These are phyloP conservation scores for Drosophila grimshawi DNA, from an alignment of 1,140 invertebrate genomes.

Conservation along the genomic window DNA sequence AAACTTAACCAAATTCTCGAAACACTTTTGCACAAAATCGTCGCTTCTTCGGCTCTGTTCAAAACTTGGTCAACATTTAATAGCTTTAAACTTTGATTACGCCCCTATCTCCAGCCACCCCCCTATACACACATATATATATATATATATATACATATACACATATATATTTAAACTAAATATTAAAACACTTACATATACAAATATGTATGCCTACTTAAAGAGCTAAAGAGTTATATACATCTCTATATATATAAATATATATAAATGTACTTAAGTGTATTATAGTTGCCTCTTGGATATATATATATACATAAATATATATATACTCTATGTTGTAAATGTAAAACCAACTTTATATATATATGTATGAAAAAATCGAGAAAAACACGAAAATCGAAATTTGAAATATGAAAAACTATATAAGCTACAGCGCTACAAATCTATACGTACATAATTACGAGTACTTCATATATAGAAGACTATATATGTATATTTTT, in stretches of 20 bases:
- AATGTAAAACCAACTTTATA: constrained; percentile 61
- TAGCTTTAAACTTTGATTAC: constrained; percentile 52
- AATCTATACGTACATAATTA: constrained; percentile 57
- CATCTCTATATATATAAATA: constrained; percentile 47
- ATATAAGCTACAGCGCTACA: constrained; percentile 63
- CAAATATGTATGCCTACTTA: constrained; percentile 31
- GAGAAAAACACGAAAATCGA: too few species aligned
- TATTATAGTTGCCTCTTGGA: constrained; percentile 70
- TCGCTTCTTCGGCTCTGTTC: constrained; percentile 59
- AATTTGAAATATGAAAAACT: constrained; percentile 41
- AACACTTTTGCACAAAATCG: constrained; percentile 52
- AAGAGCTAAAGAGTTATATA: constrained; percentile 33
- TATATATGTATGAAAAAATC: constrained; percentile 22
- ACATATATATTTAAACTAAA: constrained; percentile 25
- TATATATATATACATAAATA: constrained; percentile 55
- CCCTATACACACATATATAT: constrained; percentile 31
- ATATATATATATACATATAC: constrained; percentile 37
- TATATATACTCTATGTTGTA: constrained; percentile 68
- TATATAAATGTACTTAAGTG: constrained; percentile 53
- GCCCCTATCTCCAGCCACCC: constrained; percentile 22
- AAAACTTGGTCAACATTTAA: constrained; percentile 36
- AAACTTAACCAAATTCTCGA: constrained; percentile 48
- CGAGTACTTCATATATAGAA: constrained; percentile 46
- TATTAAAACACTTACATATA: constrained; percentile 15
- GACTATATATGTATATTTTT: constrained; percentile 37